Conservation (phyloP, 2,113 vertebrate species). For the Dinomys branickii region DNA sequence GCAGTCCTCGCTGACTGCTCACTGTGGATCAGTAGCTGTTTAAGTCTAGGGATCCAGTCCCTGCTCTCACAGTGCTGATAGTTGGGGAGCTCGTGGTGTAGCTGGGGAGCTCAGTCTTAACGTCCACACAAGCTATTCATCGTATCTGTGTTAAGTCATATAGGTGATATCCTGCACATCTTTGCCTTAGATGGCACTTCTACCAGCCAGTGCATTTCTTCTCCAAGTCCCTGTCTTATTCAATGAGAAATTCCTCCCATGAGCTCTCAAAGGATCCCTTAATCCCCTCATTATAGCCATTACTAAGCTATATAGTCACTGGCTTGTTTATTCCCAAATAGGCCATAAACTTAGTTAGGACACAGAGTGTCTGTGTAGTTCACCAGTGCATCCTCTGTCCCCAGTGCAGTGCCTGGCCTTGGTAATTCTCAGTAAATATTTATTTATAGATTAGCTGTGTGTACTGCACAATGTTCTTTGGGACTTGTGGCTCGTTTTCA, state of each 20-base stretch:
- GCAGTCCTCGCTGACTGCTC: not conserved
- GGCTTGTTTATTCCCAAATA: not conserved
- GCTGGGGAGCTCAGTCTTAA: not conserved
- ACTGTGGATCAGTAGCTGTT: not conserved
- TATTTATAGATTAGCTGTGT: conserved; percentile 5
- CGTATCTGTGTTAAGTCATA: not conserved
- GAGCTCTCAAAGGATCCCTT: not conserved
- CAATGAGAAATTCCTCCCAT: not conserved
- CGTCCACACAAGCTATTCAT: not conserved
- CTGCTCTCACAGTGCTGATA: not conserved
- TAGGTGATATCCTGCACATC: not conserved
- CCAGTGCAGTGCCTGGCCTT: not conserved
- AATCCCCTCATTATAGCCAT: not conserved
- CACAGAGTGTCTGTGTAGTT: not conserved
- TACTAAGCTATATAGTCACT: not conserved
- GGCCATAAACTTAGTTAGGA: conserved; percentile 22
- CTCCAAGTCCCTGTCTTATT: not conserved
- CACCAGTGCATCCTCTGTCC: not conserved
- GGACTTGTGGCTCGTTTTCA: not conserved
- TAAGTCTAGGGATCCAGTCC: not conserved
- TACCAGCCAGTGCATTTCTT: not conserved
- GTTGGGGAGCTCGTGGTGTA: not conserved
- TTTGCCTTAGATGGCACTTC: not conserved
- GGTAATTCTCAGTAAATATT: conserved; percentile 1
- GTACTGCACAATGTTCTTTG: not conserved